phyloP scores from a whole-genome alignment of 2,797 vertebrate genomes.

The Somateria mollissima region DNA sequence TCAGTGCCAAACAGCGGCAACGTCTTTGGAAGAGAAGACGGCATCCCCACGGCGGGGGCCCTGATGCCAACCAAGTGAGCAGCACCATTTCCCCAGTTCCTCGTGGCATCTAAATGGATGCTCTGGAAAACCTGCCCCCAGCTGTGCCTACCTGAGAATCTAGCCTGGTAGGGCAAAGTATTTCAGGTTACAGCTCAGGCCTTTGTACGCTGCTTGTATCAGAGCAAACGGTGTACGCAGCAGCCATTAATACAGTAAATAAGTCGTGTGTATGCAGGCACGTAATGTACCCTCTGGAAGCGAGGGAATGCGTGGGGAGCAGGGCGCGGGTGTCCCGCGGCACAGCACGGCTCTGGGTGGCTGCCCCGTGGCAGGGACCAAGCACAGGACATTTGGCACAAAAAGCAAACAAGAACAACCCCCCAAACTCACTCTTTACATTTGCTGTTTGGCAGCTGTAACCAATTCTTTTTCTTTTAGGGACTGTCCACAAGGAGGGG shows the following conservation, averaged over 20 bases:
- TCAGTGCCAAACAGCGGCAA: neutral
- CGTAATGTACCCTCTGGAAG: neutral
- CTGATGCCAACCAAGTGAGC: neutral
- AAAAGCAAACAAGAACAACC: neutral
- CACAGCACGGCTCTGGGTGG: no score
- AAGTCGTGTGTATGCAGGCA: neutral
- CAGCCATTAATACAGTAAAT: neutral
- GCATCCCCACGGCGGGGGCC: neutral
- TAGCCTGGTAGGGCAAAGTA: neutral
- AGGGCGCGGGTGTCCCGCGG: neutral
- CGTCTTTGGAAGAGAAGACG: neutral
- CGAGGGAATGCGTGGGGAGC: neutral
- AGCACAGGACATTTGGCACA: neutral
- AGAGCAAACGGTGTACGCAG: neutral
- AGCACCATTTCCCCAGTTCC: neutral
- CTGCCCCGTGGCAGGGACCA: neutral
- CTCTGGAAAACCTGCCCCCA: neutral
- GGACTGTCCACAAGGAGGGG: neutral
- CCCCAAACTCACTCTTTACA: neutral
- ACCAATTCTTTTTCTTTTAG: neutral
- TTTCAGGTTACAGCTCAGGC: neutral
- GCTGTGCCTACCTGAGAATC: neutral
- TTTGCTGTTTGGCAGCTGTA: neutral
- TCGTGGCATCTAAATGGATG: rapidly evolving
- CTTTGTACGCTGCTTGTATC: neutral